Percentiles rank a stretch among this genome's conserved stretches.
Conservation (phyloP, 35 echinoderm and acorn worm genomes). For the Ptychodera flava region DNA sequence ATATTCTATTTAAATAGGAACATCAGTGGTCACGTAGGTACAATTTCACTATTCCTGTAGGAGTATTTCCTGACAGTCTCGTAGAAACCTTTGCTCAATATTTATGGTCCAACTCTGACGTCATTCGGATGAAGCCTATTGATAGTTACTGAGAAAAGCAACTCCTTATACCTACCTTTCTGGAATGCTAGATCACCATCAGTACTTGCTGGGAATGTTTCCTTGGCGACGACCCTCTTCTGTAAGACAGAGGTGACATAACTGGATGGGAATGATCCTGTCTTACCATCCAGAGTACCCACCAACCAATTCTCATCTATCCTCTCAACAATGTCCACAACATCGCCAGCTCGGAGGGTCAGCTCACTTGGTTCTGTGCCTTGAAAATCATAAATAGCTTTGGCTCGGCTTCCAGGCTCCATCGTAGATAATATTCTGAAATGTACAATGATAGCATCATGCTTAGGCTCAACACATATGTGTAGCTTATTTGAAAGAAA, state of each 20-base stretch:
- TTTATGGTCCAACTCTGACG: too few relatives aligned
- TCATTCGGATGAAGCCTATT: too few relatives aligned
- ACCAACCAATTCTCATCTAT: conserved; percentile 80
- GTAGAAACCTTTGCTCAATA: too few relatives aligned
- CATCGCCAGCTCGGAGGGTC: conserved; percentile 51
- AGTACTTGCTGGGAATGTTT: conserved; percentile 37
- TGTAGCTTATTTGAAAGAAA: too few relatives aligned
- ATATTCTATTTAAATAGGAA: too few relatives aligned
- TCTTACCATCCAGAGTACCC: conserved; percentile 53
- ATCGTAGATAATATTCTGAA: conserved; percentile 17
- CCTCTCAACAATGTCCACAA: conserved; percentile 42
- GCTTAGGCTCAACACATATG: too few relatives aligned
- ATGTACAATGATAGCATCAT: too few relatives aligned
- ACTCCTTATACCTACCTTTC: too few relatives aligned
- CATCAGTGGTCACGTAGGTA: too few relatives aligned
- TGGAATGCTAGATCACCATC: conserved; percentile 71
- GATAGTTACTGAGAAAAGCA: too few relatives aligned
- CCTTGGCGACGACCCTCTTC: conserved; percentile 49
- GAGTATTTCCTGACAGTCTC: too few relatives aligned
- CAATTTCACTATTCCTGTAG: too few relatives aligned
- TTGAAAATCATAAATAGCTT: conserved; percentile 81
- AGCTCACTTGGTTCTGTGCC: conserved; percentile 63
- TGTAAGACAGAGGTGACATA: conserved; percentile 46
- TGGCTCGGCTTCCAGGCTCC: conserved; percentile 68
- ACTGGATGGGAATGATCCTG: conserved; percentile 71